Evolutionary conservation across 2,797 vertebrate species (phyloP).

Genomic region (Acropternis orthonyx): DNA sequence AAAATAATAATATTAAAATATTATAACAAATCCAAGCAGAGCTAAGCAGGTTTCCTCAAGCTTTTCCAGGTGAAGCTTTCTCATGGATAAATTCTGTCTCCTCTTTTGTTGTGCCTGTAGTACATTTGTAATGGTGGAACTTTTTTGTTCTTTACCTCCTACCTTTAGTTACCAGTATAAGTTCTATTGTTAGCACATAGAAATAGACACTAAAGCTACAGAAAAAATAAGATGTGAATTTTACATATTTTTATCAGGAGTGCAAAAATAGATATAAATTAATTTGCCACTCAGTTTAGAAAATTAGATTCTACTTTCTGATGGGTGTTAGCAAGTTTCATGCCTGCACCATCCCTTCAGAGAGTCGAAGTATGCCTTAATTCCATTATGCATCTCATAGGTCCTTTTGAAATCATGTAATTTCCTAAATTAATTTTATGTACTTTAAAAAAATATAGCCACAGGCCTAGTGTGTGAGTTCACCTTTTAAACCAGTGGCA

Average conservation of each 20-base stretch:
- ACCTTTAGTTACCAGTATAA: background rate
- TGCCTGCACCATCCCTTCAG: background rate
- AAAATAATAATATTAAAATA: no score
- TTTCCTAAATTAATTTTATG: constrained; percentile 22
- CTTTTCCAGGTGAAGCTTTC: background rate
- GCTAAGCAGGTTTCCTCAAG: background rate
- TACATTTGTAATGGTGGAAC: background rate
- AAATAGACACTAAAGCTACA: background rate
- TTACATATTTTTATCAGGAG: background rate
- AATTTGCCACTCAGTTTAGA: background rate
- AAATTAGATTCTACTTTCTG: constrained; percentile 24
- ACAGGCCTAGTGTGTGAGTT: background rate
- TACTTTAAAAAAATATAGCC: constrained; percentile 28
- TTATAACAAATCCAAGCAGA: background rate
- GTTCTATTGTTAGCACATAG: background rate
- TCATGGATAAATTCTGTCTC: background rate
- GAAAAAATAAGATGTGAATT: background rate
- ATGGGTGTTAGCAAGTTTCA: background rate
- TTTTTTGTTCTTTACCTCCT: background rate
- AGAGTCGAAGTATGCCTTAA: background rate
- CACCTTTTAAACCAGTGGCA: background rate
- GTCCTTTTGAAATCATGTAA: constrained; percentile 11
- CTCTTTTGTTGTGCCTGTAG: background rate
- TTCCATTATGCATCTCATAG: background rate
- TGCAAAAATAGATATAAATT: background rate